Evolutionary conservation across 2,797 vertebrate genomes (phyloP), one percentile per base, ranked within the genome.

Genomic region (Denticeps clupeoides): DNA sequence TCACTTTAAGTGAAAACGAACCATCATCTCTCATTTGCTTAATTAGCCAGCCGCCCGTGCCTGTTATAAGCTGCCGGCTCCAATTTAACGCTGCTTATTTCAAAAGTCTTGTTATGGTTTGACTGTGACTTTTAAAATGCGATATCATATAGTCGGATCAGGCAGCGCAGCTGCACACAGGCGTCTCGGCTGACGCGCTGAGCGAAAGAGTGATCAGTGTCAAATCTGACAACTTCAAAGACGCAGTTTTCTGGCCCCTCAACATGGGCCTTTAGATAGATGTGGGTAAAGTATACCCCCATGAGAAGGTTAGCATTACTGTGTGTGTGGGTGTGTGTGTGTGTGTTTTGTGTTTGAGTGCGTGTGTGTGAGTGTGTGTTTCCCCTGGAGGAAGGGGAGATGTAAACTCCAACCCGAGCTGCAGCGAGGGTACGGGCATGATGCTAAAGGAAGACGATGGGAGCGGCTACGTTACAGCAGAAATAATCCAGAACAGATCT

Each of bases 401-500:
- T 80, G 75, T 69, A 77, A 80, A 78, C 72, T 64, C 69, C 60
- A 63, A 71, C 63, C 59, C 24, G 64, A 67, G 65, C 55, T 41
- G 56, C 51, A 45, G 56, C n/a, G 58, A 71, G 74, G 60, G 60
- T 62, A 53, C 67, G 74, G 64, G 62, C 73, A 67, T 79, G 77
- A 82, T 54, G 72, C 69, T 82, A 78, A 82, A 74, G 67, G 66
- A 70, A 82, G 67, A 61, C 50, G 77, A 82, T 76, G 80, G 73
- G 68, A 69, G 65, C 68, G 62, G 53, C 69, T 41, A 58, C 60
- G 70, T 75, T 79, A 71, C 72, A 74, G 60, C 81, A 72, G 79
- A 22, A 74, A 80, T 90, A 85, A 87, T 80, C 80, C 77, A 77
- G 79, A 89, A 82, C 87, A 91, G 82, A 82, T 76, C 69, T 42